Evolutionary conservation across 2,888 invertebrate species (phyloP).

Genomic region (Eledone cirrhosa): DNA sequence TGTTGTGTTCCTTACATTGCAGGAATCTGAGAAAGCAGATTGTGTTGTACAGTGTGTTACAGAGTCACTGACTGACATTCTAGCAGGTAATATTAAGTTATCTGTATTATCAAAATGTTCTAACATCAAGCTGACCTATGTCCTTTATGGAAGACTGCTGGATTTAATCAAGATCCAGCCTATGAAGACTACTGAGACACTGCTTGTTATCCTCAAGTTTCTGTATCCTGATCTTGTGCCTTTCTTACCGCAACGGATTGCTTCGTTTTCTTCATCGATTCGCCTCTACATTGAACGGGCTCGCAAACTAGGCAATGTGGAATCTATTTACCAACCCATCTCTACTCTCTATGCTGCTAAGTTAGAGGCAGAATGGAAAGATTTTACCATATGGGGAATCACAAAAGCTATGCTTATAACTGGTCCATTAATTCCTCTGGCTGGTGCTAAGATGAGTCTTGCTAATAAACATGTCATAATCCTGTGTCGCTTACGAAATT

Average conservation of each 20-base stretch:
- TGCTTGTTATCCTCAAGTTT: not conserved
- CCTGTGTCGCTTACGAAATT: not conserved
- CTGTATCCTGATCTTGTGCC: slow-evolving; percentile 4
- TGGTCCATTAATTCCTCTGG: not conserved
- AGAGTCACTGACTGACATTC: not conserved
- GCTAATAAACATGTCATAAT: not conserved
- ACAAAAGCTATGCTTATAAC: slow-evolving; percentile 2
- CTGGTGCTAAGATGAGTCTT: not conserved
- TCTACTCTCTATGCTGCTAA: not conserved
- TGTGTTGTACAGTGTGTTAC: not conserved
- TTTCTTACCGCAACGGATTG: not conserved
- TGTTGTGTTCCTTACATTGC: not conserved
- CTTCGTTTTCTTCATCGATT: not conserved
- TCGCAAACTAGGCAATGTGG: not conserved
- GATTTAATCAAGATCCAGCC: not conserved
- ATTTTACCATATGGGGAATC: slow-evolving; percentile 3
- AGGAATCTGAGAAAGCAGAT: slow-evolving; percentile 5
- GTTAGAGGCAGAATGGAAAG: not conserved
- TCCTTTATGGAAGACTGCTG: slow-evolving; percentile 7
- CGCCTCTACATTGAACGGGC: not conserved
- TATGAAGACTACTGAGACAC: not conserved
- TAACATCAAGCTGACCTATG: slow-evolving; percentile 10
- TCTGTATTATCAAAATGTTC: not conserved
- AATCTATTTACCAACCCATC: not conserved
- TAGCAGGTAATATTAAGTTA: not conserved